phyloP scores from a whole-genome alignment of 2,888 invertebrate species.

The Eudasyphora cyanicolor region DNA sequence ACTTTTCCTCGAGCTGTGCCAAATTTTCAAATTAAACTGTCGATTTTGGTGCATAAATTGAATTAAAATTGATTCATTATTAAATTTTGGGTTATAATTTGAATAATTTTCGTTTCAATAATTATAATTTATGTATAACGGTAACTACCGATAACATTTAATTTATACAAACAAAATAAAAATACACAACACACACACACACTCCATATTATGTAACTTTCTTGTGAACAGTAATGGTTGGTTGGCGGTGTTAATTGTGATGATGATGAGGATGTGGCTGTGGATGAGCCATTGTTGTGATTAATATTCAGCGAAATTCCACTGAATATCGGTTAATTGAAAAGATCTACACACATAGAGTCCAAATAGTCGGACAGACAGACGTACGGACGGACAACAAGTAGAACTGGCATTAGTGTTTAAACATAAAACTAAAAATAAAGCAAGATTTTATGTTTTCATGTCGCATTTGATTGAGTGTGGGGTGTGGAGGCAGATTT shows the following conservation, averaged over 20 bases:
- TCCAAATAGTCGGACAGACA: too few relatives aligned
- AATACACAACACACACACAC: background rate
- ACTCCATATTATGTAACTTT: conserved; percentile 12
- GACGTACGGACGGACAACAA: background rate
- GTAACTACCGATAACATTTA: conserved; percentile 10
- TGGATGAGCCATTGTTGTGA: background rate
- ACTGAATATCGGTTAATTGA: conserved; percentile 15
- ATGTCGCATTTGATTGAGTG: too few relatives aligned
- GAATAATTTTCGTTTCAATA: conserved; percentile 14
- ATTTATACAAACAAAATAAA: background rate
- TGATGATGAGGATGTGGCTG: background rate
- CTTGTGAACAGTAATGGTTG: too few relatives aligned
- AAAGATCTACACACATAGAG: background rate
- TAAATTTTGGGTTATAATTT: background rate
- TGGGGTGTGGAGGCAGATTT: background rate
- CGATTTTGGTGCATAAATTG: background rate
- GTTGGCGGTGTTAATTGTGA: too few relatives aligned
- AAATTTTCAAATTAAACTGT: background rate
- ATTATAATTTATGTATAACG: conserved; percentile 43
- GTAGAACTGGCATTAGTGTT: background rate
- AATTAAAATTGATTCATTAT: conserved; percentile 8
- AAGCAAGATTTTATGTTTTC: too few relatives aligned
- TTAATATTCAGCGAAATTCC: conserved; percentile 17
- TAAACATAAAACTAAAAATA: too few relatives aligned
- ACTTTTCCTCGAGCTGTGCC: background rate